Percentiles rank a stretch among this genome's conserved stretches.
These are phyloP conservation scores for Heterodera carotae DNA, from an alignment of 1,140 invertebrate genomes.

Conservation along the genomic window DNA sequence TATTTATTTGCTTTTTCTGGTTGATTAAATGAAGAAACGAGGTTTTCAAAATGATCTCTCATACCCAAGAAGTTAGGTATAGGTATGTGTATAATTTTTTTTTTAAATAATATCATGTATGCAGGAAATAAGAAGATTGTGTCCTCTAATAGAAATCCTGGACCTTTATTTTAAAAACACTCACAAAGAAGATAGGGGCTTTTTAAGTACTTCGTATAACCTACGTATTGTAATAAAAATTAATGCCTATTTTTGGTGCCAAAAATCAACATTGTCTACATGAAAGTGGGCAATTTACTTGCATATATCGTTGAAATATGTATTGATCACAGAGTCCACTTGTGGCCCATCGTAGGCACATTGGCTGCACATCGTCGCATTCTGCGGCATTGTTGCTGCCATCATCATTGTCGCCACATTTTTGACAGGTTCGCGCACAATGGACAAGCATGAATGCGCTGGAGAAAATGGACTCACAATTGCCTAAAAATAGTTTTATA, in stretches of 20 bases:
- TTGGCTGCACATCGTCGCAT: constrained; percentile 47
- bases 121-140: no score
- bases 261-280: constrained; percentile 14
- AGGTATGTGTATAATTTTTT: no score
- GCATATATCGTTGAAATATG: constrained; percentile 46
- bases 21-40: no score
- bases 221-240: background rate
- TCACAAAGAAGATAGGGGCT: no score
- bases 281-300: constrained; percentile 1
- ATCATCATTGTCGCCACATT: constrained; percentile 37
- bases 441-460: constrained; percentile 53
- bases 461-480: constrained; percentile 52
- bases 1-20: no score
- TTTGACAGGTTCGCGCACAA: constrained; percentile 50
- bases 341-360: constrained; percentile 56
- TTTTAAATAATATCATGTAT: no score
- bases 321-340: constrained; percentile 51
- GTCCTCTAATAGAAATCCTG: no score
- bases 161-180: no score
- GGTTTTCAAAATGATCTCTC: no score
- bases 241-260: background rate
- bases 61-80: no score
- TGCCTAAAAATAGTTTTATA: constrained; percentile 31
- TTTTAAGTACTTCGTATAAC: background rate
- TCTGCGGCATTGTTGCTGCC: background rate